A percentile compares a stretch with the other conserved stretches of the same genome.
Conservation (phyloP, 2,113 vertebrate genomes). For the Rhagologus leucostigma region DNA sequence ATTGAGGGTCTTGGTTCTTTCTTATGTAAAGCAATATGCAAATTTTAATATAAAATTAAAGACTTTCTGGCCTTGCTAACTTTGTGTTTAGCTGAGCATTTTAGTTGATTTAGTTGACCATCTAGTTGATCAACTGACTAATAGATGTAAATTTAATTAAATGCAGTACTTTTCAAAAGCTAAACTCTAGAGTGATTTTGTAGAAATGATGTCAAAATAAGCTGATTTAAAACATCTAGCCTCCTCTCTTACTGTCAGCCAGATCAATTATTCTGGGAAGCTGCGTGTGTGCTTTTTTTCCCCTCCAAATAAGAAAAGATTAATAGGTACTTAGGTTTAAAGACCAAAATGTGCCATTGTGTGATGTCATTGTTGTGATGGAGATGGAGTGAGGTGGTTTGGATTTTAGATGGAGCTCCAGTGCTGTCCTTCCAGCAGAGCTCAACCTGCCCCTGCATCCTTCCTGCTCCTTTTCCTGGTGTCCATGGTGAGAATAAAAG, state of each 20-base stretch:
- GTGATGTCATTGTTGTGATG: not conserved
- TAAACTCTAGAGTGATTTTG: not conserved
- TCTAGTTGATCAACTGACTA: slow-evolving; percentile 35
- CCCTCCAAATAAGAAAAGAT: not conserved
- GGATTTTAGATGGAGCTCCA: not conserved
- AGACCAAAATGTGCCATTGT: not conserved
- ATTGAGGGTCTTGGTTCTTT: not conserved
- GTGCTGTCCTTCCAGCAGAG: not conserved
- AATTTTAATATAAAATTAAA: slow-evolving; percentile 27
- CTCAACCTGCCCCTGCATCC: not conserved
- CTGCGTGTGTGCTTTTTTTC: not conserved
- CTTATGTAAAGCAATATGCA: slow-evolving; percentile 12
- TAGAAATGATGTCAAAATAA: slow-evolving; percentile 27
- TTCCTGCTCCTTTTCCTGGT: not conserved
- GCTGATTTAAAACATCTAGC: slow-evolving; percentile 34
- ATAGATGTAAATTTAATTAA: slow-evolving; percentile 39
- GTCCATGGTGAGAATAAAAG: not conserved
- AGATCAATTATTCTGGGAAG: slow-evolving; percentile 44
- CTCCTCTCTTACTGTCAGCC: not conserved
- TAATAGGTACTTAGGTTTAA: slow-evolving; percentile 7
- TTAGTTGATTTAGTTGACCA: slow-evolving; percentile 36
- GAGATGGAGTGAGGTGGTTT: not conserved
- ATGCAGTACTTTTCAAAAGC: not conserved
- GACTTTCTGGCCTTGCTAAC: not conserved
- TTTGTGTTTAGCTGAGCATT: not conserved